Evolutionary conservation across 2,797 vertebrate species (phyloP), one percentile per base, ranked within the genome.

Genomic region (Phrynocephalus guinanensis): DNA sequence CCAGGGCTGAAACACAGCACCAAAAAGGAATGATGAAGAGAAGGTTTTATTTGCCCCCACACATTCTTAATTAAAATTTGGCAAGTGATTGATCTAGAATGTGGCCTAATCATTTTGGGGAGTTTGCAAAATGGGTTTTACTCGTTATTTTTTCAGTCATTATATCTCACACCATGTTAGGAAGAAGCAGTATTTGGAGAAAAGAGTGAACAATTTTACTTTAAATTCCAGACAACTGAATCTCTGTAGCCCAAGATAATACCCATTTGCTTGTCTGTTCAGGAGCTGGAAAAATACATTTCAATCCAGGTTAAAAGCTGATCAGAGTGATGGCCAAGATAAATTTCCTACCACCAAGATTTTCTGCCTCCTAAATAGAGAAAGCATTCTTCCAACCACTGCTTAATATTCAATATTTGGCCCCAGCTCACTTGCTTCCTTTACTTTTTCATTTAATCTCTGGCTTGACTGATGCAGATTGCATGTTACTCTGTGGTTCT

Each of bases 11-110:
- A 95, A 91, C 82, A 91, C 90, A 90, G 95, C 92, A 93, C 91
- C 93, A 92, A 89, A 95, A 95, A 86, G 88, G 93, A 86, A 88
- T 77, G 93, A 91, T 89, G 95, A 95, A 85, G 60, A 83, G 91
- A 91, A 95, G 87, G 92, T 90, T 94, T 95, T 92, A 93, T 92
- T 95, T 96, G 94, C 92, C 92, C 89, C 92, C 85, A 92, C 91
- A 79, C 90, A 91, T 93, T 91, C 93, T 95, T 96, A 96, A 96
- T 95, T 96, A 95, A 94, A 93, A 95, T 95, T 96, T 95, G 95
- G 95, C 95, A 95, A 94, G 91, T 95, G 93, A 95, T 91, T 94
- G 93, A 96, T 95, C 93, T 92, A 89, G 91, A 93, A 93, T 92
- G 91, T 77, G 86, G 91, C 91, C 94, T 96, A 95, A 96, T 96